These are phyloP conservation scores for Caranx ignobilis DNA, from an alignment of 2,113 vertebrate genomes.

Conservation along the genomic window DNA sequence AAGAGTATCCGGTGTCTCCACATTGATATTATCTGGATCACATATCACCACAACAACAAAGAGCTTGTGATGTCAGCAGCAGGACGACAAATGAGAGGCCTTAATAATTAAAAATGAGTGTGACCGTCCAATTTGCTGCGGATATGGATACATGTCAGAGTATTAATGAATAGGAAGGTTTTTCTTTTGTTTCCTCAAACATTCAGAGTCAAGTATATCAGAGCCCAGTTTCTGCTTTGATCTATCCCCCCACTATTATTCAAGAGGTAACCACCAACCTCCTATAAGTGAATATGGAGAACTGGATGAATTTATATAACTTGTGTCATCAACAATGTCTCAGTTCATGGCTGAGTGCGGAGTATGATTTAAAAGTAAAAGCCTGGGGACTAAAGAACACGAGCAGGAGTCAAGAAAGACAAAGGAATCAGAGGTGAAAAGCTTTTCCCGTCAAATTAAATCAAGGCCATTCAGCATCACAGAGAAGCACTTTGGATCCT, in stretches of 20 bases:
- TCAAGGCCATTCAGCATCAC: neutral
- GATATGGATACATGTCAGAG: constrained; percentile 76
- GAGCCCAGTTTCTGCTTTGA: constrained; percentile 47
- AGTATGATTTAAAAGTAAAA: constrained; percentile 5
- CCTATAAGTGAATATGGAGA: constrained; percentile 11
- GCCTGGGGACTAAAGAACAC: neutral
- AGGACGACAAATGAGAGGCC: constrained; percentile 78
- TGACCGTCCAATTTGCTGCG: constrained; percentile 77
- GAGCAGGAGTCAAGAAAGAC: constrained; percentile 5
- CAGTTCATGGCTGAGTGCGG: neutral
- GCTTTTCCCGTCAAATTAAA: constrained; percentile 25
- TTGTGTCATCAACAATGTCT: neutral
- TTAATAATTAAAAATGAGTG: constrained; percentile 84
- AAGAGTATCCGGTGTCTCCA: constrained; percentile 78
- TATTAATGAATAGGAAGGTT: constrained; percentile 72
- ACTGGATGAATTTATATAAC: constrained; percentile 12
- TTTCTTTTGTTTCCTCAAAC: constrained; percentile 62
- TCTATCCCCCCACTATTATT: constrained; percentile 23
- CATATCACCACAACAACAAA: constrained; percentile 81
- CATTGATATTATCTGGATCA: constrained; percentile 83
- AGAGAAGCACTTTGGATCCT: neutral
- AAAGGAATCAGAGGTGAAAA: neutral
- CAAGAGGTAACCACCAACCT: constrained; percentile 5
- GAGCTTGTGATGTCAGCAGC: constrained; percentile 79
- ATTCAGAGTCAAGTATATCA: constrained; percentile 44